These are phyloP conservation scores for Theocolax elegans DNA, from an alignment of 1,140 invertebrate genomes.

Conservation along the genomic window DNA sequence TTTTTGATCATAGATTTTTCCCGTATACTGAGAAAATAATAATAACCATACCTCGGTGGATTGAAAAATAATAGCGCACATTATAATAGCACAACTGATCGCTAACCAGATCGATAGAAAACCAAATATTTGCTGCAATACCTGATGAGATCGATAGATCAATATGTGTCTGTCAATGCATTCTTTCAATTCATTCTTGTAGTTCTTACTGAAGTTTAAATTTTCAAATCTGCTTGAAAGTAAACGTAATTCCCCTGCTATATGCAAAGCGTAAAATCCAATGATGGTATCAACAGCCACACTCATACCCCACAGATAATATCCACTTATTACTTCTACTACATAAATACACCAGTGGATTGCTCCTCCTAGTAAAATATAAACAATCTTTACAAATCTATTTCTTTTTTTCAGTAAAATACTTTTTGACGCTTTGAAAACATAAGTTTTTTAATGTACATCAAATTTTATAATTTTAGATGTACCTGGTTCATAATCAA, in stretches of 20 bases:
- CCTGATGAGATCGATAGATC: constrained; percentile 37
- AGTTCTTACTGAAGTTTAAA: constrained; percentile 21
- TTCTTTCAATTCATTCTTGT: constrained; percentile 30
- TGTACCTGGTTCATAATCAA: too few species aligned
- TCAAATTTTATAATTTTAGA: too few species aligned
- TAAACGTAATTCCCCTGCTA: constrained; percentile 41
- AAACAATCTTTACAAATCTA: too few species aligned
- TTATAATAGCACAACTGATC: constrained; percentile 44
- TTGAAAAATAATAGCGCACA: constrained; percentile 52
- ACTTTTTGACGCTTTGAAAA: too few species aligned
- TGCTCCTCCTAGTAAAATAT: too few species aligned
- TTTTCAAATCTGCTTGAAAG: constrained; percentile 39
- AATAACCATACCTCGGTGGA: constrained; percentile 47
- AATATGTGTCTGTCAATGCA: constrained; percentile 37
- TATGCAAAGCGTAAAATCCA: constrained; percentile 48
- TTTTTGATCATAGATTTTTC: too few species aligned
- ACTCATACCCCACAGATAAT: constrained; percentile 39
- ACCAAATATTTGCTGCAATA: constrained; percentile 46
- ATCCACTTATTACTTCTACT: constrained; percentile 35
- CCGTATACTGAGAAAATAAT: too few species aligned
- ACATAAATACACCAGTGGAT: constrained; percentile 43
- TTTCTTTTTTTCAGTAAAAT: too few species aligned
- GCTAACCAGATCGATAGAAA: constrained; percentile 45
- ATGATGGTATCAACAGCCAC: constrained; percentile 49
- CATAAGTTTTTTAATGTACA: too few species aligned